Evolutionary conservation across 2,888 invertebrate species (phyloP).

Genomic region (Malacosoma neustria): DNA sequence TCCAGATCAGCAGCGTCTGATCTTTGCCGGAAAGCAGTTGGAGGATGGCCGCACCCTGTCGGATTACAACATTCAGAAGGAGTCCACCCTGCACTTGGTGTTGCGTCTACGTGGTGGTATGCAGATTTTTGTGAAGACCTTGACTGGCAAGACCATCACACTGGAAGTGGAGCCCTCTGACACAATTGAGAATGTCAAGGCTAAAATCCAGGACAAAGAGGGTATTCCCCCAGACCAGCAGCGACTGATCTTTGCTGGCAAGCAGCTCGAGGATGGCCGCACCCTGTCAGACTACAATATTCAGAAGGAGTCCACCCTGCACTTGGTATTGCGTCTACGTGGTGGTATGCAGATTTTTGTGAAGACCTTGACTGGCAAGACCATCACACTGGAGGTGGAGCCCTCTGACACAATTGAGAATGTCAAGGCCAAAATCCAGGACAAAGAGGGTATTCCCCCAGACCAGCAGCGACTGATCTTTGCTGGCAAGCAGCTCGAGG

Average conservation of each 20-base stretch:
- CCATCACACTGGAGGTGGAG: conserved; percentile 51
- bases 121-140: conserved; percentile 40
- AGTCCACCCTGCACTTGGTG: conserved; percentile 25
- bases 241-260: conserved; percentile 47
- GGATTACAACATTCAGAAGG: conserved; percentile 28
- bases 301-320: conserved; percentile 50
- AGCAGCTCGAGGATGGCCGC: conserved; percentile 48
- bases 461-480: conserved; percentile 54
- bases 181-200: conserved; percentile 52
- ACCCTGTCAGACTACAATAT: conserved; percentile 51
- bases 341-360: conserved; percentile 59
- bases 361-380: conserved; percentile 50
- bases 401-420: conserved; percentile 53
- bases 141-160: conserved; percentile 42
- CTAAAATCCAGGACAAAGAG: conserved; percentile 52
- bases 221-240: conserved; percentile 54
- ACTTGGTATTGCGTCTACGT: conserved; percentile 42
- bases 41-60: conserved; percentile 25
- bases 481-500: conserved; percentile 52
- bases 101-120: conserved; percentile 28
- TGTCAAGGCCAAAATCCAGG: conserved; percentile 54
- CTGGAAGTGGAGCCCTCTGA: conserved; percentile 48
- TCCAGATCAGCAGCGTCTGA: conserved; percentile 78
- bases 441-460: conserved; percentile 55
- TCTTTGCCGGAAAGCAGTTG: conserved; percentile 28